phyloP scores from a whole-genome alignment of 2,888 invertebrate species.

The Agrilus mali region DNA sequence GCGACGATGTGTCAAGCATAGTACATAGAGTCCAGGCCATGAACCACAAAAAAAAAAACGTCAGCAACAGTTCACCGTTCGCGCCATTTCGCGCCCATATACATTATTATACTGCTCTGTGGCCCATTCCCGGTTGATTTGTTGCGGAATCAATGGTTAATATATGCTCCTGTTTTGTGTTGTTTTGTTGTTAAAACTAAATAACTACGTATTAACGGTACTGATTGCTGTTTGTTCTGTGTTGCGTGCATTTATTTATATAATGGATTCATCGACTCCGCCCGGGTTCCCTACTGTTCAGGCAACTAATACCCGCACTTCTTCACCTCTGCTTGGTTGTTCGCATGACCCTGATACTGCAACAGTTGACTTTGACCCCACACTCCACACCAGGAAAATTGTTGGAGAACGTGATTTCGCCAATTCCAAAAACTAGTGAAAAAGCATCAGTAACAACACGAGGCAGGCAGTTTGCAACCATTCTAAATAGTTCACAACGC shows the following conservation, averaged over 20 bases:
- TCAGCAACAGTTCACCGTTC: no score
- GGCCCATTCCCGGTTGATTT: no score
- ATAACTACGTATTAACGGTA: no score
- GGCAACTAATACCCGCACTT: background rate
- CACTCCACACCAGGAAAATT: conserved; percentile 4
- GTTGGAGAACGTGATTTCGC: conserved; percentile 6
- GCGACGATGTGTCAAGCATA: no score
- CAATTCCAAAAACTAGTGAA: conserved; percentile 6
- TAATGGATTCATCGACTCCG: background rate
- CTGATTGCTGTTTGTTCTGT: no score
- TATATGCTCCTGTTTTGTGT: no score
- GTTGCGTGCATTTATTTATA: no score
- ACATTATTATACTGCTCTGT: no score
- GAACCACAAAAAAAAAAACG: background rate
- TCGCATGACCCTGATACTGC: conserved; percentile 4
- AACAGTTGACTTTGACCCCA: background rate
- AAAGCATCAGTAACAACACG: conserved; percentile 4
- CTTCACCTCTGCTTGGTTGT: conserved; percentile 7
- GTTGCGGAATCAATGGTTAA: no score
- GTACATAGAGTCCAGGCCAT: background rate
- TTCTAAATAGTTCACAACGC: no score
- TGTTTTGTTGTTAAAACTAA: no score
- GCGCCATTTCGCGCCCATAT: background rate
- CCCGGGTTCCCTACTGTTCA: background rate
- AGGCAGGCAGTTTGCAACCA: conserved; percentile 5